phyloP scores from a whole-genome alignment of 2,113 vertebrate genomes.

The Sander vitreus region DNA sequence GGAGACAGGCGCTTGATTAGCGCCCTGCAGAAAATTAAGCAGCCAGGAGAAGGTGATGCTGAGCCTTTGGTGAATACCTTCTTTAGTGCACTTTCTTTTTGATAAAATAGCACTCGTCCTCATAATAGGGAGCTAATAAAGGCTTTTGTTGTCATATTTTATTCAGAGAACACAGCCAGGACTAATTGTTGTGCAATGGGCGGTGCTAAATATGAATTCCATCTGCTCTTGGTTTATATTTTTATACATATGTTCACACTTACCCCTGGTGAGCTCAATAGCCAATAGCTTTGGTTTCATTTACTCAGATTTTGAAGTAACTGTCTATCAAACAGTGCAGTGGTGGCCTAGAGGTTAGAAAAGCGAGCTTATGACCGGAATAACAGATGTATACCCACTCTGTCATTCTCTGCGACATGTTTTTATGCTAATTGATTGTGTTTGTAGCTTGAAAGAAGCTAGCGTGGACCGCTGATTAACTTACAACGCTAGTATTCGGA shows the following conservation, averaged over 20 bases:
- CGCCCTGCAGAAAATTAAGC: constrained; percentile 61
- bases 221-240: neutral
- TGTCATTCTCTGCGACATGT: too few relatives aligned
- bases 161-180: neutral
- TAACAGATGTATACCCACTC: too few relatives aligned
- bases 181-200: constrained; percentile 3
- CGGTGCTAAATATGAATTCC: neutral
- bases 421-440: too few relatives aligned
- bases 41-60: constrained; percentile 54
- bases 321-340: too few relatives aligned
- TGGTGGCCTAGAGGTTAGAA: too few relatives aligned
- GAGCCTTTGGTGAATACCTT: constrained; percentile 22
- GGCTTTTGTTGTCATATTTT: constrained; percentile 8
- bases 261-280: neutral
- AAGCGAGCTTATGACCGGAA: too few relatives aligned
- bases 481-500: too few relatives aligned
- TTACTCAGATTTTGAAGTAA: neutral
- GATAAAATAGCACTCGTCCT: constrained; percentile 8
- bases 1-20: constrained; percentile 68
- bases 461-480: too few relatives aligned
- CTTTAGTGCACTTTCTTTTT: constrained; percentile 45
- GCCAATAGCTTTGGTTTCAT: neutral
- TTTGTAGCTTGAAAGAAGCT: too few relatives aligned
- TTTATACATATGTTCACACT: neutral
- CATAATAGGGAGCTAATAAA: constrained; percentile 45